phyloP scores from a whole-genome alignment of 1,140 invertebrate species.

The Agraylea sexmaculata region DNA sequence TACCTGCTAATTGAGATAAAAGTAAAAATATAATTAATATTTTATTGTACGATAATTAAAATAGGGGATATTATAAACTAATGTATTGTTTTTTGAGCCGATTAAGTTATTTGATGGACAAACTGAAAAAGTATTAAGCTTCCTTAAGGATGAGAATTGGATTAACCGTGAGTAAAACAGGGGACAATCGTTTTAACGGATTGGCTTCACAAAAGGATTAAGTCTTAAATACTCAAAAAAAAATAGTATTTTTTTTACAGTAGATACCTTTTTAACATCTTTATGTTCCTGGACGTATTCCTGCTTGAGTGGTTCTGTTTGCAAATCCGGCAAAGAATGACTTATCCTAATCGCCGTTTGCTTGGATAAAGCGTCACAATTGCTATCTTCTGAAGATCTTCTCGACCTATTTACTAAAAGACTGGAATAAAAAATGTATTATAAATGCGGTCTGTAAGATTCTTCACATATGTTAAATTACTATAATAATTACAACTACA shows the following conservation, averaged over 20 bases:
- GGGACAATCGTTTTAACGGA: too few species aligned
- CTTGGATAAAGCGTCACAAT: slow-evolving; percentile 44
- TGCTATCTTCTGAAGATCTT: slow-evolving; percentile 43
- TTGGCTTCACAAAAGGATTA: too few species aligned
- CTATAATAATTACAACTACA: too few species aligned
- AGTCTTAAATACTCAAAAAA: neutral
- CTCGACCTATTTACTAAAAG: slow-evolving; percentile 36
- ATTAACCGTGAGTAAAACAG: too few species aligned
- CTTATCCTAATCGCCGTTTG: slow-evolving; percentile 60
- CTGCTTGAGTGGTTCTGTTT: slow-evolving; percentile 55
- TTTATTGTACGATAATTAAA: neutral
- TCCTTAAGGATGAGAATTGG: too few species aligned
- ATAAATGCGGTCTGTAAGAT: too few species aligned
- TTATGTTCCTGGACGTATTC: slow-evolving; percentile 62
- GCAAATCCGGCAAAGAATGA: slow-evolving; percentile 60
- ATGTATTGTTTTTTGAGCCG: too few species aligned
- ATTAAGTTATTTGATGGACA: too few species aligned
- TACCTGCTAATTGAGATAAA: slow-evolving; percentile 37
- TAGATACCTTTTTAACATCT: slow-evolving; percentile 57
- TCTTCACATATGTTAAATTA: too few species aligned
- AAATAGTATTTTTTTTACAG: too few species aligned
- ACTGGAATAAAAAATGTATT: too few species aligned
- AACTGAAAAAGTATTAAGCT: too few species aligned
- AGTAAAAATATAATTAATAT: neutral
- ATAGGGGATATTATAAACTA: neutral